These are phyloP conservation scores for Trissoscelio sp. DNA, from an alignment of 2,888 invertebrate species.

Conservation along the genomic window DNA sequence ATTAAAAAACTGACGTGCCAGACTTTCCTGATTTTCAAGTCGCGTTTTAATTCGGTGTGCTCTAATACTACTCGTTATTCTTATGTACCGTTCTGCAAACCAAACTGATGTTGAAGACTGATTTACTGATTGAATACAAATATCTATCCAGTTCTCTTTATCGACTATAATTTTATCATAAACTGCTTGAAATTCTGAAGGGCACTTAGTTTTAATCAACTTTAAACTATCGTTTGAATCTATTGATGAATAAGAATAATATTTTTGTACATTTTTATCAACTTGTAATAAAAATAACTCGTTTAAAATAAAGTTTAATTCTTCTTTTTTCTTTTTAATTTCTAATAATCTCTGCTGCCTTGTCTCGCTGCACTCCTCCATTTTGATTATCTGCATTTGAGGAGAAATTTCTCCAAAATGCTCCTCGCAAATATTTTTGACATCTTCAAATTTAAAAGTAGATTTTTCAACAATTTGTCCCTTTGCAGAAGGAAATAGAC, in stretches of 20 bases:
- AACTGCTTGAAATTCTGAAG: background rate
- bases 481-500: no score
- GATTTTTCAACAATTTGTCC: no score
- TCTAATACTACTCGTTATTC: conserved; percentile 18
- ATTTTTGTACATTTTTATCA: background rate
- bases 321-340: background rate
- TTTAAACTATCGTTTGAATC: background rate
- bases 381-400: no score
- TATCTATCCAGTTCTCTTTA: conserved; percentile 32
- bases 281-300: background rate
- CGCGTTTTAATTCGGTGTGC: conserved; percentile 28
- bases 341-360: no score
- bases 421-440: no score
- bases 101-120: conserved; percentile 31
- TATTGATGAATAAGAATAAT: background rate
- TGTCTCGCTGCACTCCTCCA: no score
- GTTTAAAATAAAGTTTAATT: background rate
- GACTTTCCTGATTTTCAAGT: conserved; percentile 4
- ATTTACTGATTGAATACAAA: conserved; percentile 36
- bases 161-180: conserved; percentile 21
- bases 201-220: background rate
- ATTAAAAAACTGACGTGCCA: conserved; percentile 21
- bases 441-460: no score
- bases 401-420: no score
- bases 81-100: background rate